Evolutionary conservation across 2,888 invertebrate species (phyloP).

Genomic region (Drosophila quasianomalipes): DNA sequence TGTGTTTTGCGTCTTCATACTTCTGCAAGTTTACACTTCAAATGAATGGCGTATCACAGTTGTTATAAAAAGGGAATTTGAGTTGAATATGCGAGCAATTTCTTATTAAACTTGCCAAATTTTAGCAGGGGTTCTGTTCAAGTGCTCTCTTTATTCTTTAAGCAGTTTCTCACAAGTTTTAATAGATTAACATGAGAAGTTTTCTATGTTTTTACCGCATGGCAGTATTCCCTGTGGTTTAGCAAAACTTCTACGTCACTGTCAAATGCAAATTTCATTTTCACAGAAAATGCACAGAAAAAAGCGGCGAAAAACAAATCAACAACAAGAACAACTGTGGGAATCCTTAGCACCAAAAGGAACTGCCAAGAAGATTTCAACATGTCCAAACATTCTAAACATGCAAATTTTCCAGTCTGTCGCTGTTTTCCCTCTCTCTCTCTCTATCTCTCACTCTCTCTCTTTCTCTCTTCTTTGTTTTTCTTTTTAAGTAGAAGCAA

Average conservation of each 20-base stretch:
- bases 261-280: constrained; percentile 78
- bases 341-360: constrained; percentile 49
- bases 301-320: constrained; percentile 1
- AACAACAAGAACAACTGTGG: constrained; percentile 5
- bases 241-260: constrained; percentile 57
- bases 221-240: constrained; percentile 16
- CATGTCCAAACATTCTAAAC: constrained; percentile 79
- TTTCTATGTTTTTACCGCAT: constrained; percentile 9
- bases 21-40: constrained; percentile 67
- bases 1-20: constrained; percentile 19
- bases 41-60: constrained; percentile 35
- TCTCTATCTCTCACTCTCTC: constrained; percentile 9
- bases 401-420: constrained; percentile 83
- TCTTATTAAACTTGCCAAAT: neutral
- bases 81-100: neutral
- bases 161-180: constrained; percentile 22
- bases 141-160: constrained; percentile 7
- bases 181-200: constrained; percentile 38
- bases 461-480: constrained; percentile 21
- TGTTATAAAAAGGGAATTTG: constrained; percentile 12
- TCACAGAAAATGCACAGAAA: constrained; percentile 30
- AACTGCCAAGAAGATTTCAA: constrained; percentile 80
- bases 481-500: constrained; percentile 41
- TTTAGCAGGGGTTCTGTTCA: neutral
- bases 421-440: constrained; percentile 58